Evolutionary conservation across 1,140 invertebrate genomes (phyloP), one percentile per base, ranked within the genome.

Genomic region (Zaprionus ornatus): DNA sequence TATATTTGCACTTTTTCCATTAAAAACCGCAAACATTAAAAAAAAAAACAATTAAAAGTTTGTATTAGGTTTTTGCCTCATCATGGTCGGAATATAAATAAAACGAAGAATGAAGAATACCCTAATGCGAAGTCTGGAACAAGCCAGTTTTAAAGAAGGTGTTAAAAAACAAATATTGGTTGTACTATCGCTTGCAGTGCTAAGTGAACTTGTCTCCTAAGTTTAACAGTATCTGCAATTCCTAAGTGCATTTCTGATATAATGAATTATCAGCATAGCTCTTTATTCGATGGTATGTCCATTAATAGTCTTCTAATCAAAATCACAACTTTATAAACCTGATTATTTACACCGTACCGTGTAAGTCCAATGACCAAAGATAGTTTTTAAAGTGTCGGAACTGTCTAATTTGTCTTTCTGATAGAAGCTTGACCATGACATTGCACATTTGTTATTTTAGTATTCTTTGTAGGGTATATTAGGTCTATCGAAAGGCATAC

Each of bases 351-450:
- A 48, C 45, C 12, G 17, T 21, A 13, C 45, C 29, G 29, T 50
- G 45, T 10, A 23, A 50, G 45, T 50, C 45, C 45, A 50, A 50
- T 50, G 45, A 6, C 10, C 45, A 50, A 50, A 19, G 12, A 23
- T 4, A 50, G 12, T 23, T 50, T 50, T 21, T 13, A 12, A 23
- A 50, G 45, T 63, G 21, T 23, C 32, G 17, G 21, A 55, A 15
- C 15, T 55, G 23, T 13, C 21, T 54, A n/a, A 54, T 25, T 54
- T 15, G 21, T 5, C 23, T 32, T 32, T 45, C 9, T 45, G 59
- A 61, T 37, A 61, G 15, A 2, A 54, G 23, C 52, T 17, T n/a
- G 15, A 63, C 32, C 59, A 63, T 70, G 67, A 71, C 50, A 35
- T 45, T 27, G 61, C 68, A 55, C 13, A 42, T 65, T 61, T 27